Conservation (phyloP, 2,888 invertebrate species). For the Eucera pruinosa region DNA sequence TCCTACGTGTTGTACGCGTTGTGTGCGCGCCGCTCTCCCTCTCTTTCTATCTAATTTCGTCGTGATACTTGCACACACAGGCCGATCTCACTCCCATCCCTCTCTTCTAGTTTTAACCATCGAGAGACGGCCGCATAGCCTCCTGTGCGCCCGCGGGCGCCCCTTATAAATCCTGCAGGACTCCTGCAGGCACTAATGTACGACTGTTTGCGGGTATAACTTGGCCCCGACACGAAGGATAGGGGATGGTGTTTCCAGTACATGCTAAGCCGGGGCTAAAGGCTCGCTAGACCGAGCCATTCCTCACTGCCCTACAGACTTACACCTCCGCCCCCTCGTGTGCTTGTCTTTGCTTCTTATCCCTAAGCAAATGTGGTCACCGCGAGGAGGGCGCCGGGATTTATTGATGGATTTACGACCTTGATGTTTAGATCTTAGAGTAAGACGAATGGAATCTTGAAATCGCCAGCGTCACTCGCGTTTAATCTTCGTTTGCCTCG, state of each 20-base stretch:
- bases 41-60: not conserved
- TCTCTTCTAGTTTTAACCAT: constrained; percentile 77
- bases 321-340: constrained; percentile 74
- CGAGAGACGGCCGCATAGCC: constrained; percentile 75
- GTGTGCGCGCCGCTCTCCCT: not conserved
- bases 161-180: constrained; percentile 84
- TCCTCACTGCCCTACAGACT: constrained; percentile 82
- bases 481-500: constrained; percentile 57
- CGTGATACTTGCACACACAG: constrained; percentile 25
- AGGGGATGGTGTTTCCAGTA: constrained; percentile 82
- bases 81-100: constrained; percentile 55
- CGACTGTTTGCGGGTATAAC: constrained; percentile 85
- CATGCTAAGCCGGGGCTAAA: constrained; percentile 84
- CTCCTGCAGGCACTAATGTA: constrained; percentile 84
- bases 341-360: constrained; percentile 83
- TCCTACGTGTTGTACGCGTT: no score
- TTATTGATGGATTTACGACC: constrained; percentile 82
- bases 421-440: constrained; percentile 73
- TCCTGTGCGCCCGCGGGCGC: constrained; percentile 76
- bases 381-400: constrained; percentile 77
- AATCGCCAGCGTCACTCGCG: constrained; percentile 63
- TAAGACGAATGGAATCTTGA: constrained; percentile 73
- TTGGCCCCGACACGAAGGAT: constrained; percentile 84
- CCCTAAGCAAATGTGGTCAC: constrained; percentile 81
- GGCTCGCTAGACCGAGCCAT: constrained; percentile 83